Percentiles rank a stretch among this genome's conserved stretches.
These are phyloP conservation scores for Asbolus verrucosus DNA, from an alignment of 1,140 invertebrate genomes.

Conservation along the genomic window DNA sequence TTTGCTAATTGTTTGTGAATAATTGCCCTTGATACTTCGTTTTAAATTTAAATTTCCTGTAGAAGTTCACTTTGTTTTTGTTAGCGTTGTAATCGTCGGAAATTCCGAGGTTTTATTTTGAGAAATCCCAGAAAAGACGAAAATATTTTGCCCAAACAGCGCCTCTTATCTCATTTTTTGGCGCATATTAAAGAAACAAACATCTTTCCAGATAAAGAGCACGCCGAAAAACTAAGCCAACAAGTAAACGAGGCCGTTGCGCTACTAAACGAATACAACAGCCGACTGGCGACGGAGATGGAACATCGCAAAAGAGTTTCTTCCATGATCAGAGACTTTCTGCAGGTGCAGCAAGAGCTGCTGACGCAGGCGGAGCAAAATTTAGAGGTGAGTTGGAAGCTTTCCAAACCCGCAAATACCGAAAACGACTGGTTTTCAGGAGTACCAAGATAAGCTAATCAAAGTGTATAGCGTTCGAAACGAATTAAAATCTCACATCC, in stretches of 20 bases:
- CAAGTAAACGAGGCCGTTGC: conserved; percentile 89
- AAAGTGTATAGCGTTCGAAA: conserved; percentile 86
- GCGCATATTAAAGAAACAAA: neutral
- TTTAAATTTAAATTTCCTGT: too few species aligned
- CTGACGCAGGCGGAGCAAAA: conserved; percentile 86
- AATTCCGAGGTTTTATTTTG: too few species aligned
- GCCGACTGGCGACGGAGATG: conserved; percentile 85
- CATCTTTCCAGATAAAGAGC: conserved; percentile 75
- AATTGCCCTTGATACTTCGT: too few species aligned
- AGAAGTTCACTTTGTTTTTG: too few species aligned
- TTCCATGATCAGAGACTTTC: conserved; percentile 88
- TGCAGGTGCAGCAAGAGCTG: conserved; percentile 85
- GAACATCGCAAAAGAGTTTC: conserved; percentile 87
- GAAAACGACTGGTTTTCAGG: conserved; percentile 70
- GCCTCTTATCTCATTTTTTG: too few species aligned
- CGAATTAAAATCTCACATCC: conserved; percentile 92
- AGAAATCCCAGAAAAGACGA: too few species aligned
- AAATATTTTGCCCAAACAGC: too few species aligned
- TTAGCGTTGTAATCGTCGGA: too few species aligned
- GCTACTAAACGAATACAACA: conserved; percentile 90
- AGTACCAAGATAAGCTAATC: conserved; percentile 87
- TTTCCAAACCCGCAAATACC: neutral
- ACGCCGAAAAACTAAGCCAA: conserved; percentile 77
- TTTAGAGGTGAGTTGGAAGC: conserved; percentile 76
- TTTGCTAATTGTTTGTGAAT: too few species aligned